Base-by-base conservation (phyloP, 2,888 invertebrate species). In the Stenoptilia bipunctidactyla region DNA sequence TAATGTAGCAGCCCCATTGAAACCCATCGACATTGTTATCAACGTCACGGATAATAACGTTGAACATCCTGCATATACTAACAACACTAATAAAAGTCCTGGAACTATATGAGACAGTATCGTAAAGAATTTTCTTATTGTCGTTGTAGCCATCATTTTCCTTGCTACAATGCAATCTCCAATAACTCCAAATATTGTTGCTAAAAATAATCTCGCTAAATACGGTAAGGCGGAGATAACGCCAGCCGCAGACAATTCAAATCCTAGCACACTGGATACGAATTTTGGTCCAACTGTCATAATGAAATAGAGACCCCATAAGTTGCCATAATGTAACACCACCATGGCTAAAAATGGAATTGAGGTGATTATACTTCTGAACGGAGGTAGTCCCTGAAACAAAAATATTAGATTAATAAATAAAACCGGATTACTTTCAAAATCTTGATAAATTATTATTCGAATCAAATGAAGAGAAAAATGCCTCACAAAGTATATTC, bases 241-340 rank as follows among this genome's bases (percentile, higher is more conserved):
- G 12, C 92, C 92, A 8, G 92, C 91, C 25, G 90, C 87, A 0
- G 89, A 84, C 13, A 92, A 58, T 53, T 91, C 86, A 56, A 92
- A 92, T 4, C 90, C 91, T 35, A 92, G 67, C 0, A 90, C 87
- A 50, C 89, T 89, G 34, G 91, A 89, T 55, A 92, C 85, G 58
- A 90, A 92, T 51, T 90, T 89, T 4, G 92, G 92, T 35, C 92
- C 91, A 27, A 90, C 89, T 0, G 91, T 92, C 70, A 92, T 87
- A 37, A 92, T 85, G 58, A 92, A 91, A 65, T 90, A 91, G 15
- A 92, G 62, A 1, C 92, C 90, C 88, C 92, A 92, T 43, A 91
- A 71, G 56, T 90, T 92, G 30, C 92, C 92, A 53, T 89, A 92
- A 53, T 92, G 92, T 15, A 91, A 73, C 1, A 89, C 52, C 8